Evolutionary conservation across 2,113 vertebrate genomes (phyloP).

Genomic region (Prionailurus viverrinus): DNA sequence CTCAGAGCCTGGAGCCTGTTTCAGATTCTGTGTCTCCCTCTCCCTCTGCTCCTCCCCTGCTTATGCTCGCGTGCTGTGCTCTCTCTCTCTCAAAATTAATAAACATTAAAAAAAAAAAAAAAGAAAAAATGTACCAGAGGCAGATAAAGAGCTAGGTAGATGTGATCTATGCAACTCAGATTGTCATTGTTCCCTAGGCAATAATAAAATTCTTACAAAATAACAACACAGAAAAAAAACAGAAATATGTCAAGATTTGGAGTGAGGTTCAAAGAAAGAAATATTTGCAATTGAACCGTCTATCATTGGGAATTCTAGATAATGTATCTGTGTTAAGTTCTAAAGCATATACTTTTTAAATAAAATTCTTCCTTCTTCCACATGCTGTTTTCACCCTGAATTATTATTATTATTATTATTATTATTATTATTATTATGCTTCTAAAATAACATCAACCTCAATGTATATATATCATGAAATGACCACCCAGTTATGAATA

Average conservation of each 20-base stretch:
- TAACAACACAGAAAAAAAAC: background rate
- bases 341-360: conserved; percentile 31
- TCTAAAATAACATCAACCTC: background rate
- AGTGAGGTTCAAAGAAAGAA: conserved; percentile 14
- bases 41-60: too few relatives aligned
- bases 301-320: background rate
- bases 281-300: background rate
- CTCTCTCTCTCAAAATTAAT: too few relatives aligned
- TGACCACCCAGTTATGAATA: background rate
- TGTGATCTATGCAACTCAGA: background rate
- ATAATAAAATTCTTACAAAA: conserved; percentile 19
- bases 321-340: background rate
- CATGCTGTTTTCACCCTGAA: background rate
- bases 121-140: background rate
- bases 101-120: too few relatives aligned
- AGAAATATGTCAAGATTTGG: background rate
- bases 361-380: background rate
- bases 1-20: too few relatives aligned
- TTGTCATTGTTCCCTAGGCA: background rate
- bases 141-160: background rate
- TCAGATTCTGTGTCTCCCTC: too few relatives aligned
- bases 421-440: background rate
- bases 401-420: background rate
- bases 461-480: background rate
- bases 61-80: too few relatives aligned